Percentiles rank a stretch among this genome's conserved stretches.
These are phyloP conservation scores for Ceramica pisi DNA, from an alignment of 2,888 invertebrate species.

Conservation along the genomic window DNA sequence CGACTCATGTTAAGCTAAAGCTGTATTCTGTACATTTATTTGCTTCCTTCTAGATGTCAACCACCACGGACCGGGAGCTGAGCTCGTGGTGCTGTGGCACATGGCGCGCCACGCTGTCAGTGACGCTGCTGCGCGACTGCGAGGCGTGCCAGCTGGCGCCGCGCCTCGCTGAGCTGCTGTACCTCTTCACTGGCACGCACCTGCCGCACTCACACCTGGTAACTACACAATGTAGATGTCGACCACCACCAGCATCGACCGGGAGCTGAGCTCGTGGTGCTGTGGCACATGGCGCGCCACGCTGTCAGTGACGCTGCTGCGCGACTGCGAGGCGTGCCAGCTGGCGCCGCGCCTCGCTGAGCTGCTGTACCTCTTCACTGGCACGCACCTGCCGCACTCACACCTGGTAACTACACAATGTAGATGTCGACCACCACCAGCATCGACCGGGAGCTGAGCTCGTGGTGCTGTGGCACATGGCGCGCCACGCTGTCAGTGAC, in stretches of 20 bases:
- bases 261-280: too few species aligned
- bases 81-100: slow-evolving; percentile 73
- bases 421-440: slow-evolving; percentile 55
- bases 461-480: slow-evolving; percentile 74
- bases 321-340: slow-evolving; percentile 29
- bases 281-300: too few species aligned
- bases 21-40: too few species aligned
- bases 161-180: slow-evolving; percentile 75
- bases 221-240: neutral
- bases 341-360: slow-evolving; percentile 72
- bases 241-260: too few species aligned
- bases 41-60: slow-evolving; percentile 50
- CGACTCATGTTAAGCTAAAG: too few species aligned
- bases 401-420: slow-evolving; percentile 50
- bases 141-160: slow-evolving; percentile 62
- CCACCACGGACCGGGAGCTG: slow-evolving; percentile 69
- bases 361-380: slow-evolving; percentile 78
- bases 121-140: slow-evolving; percentile 69
- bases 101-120: slow-evolving; percentile 61
- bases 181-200: slow-evolving; percentile 74
- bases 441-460: slow-evolving; percentile 69
- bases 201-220: slow-evolving; percentile 66
- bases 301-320: too few species aligned
- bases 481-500: slow-evolving; percentile 57
- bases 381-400: slow-evolving; percentile 65